Conservation (phyloP, 1,140 invertebrate genomes). For the Ruditapes philippinarum region DNA sequence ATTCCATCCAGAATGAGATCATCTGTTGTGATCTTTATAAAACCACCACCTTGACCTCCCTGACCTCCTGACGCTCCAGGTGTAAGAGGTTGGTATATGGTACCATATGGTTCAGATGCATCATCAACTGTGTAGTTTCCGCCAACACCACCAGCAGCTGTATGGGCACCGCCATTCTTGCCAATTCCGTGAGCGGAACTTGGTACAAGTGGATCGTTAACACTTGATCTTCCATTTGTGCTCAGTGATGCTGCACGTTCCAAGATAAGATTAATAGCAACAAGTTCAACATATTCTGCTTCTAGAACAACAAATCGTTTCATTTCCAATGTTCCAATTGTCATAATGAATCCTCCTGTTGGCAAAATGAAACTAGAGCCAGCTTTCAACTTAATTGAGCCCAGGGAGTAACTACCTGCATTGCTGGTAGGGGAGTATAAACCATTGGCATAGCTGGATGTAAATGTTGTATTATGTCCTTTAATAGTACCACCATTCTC, state of each 20-base stretch:
- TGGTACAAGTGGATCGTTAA: constrained; percentile 59
- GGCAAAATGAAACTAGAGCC: constrained; percentile 71
- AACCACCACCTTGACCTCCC: constrained; percentile 75
- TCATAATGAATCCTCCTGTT: constrained; percentile 70
- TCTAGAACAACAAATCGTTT: constrained; percentile 75
- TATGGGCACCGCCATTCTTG: constrained; percentile 77
- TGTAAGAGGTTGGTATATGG: constrained; percentile 72
- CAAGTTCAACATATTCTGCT: constrained; percentile 72
- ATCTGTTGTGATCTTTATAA: constrained; percentile 72
- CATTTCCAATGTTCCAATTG: constrained; percentile 74
- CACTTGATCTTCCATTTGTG: constrained; percentile 68
- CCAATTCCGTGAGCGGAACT: constrained; percentile 60
- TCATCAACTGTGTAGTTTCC: constrained; percentile 32
- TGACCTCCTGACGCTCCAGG: constrained; percentile 74
- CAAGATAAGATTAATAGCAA: constrained; percentile 72
- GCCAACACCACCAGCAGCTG: constrained; percentile 76
- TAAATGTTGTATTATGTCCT: constrained; percentile 77
- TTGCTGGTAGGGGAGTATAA: constrained; percentile 66
- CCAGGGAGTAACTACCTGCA: constrained; percentile 71
- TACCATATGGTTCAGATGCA: constrained; percentile 75
- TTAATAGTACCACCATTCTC: constrained; percentile 73
- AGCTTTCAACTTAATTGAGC: constrained; percentile 72
- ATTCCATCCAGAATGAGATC: constrained; percentile 76
- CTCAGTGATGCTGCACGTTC: constrained; percentile 75
- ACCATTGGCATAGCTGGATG: constrained; percentile 72